phyloP scores from a whole-genome alignment of 2,113 vertebrate species.

The Pelecanus crispus region DNA sequence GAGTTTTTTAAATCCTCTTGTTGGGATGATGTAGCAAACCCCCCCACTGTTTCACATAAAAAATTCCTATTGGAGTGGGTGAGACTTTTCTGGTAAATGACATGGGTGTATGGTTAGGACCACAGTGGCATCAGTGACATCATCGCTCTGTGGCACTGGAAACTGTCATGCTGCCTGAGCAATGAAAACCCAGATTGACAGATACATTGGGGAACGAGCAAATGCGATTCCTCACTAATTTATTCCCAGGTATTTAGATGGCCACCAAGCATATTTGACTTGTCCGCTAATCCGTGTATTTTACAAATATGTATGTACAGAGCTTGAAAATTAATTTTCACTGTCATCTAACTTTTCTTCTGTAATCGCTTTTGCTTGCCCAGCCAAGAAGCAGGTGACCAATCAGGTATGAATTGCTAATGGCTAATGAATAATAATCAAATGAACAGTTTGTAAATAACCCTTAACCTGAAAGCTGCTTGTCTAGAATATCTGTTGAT shows the following conservation, averaged over 20 bases:
- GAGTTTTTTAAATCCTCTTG: not conserved
- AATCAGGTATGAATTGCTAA: constrained; percentile 14
- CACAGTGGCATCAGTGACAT: not conserved
- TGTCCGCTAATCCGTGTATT: not conserved
- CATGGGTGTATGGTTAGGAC: not conserved
- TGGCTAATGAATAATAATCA: not conserved
- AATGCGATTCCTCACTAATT: not conserved
- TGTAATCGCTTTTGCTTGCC: not conserved
- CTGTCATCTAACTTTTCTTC: not conserved
- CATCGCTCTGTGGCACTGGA: not conserved
- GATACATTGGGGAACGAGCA: not conserved
- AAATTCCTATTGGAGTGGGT: not conserved
- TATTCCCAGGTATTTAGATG: not conserved
- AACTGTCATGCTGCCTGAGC: not conserved
- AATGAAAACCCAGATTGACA: not conserved
- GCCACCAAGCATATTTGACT: not conserved
- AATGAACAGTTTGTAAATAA: not conserved
- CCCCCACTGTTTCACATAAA: not conserved
- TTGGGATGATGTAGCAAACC: not conserved
- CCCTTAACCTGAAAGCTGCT: not conserved
- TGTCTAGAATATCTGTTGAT: not conserved
- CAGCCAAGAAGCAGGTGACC: not conserved
- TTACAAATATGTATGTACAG: not conserved
- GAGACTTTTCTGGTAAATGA: not conserved
- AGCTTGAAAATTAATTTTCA: not conserved